These are phyloP conservation scores for Petrocephalus sullivani DNA, from an alignment of 2,797 vertebrate genomes.

Conservation along the genomic window DNA sequence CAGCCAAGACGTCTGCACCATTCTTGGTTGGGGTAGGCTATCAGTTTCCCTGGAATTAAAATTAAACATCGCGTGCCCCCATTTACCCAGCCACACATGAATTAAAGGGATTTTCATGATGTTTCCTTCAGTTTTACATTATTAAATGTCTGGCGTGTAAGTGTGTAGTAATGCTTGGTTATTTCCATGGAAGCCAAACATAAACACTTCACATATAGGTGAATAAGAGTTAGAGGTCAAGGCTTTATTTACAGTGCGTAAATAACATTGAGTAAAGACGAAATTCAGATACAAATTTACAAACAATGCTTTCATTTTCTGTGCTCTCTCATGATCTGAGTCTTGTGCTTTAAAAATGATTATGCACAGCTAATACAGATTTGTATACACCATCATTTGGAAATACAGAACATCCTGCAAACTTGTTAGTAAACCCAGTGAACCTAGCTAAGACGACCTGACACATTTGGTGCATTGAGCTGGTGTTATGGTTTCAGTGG, in stretches of 20 bases:
- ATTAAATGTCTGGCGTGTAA: neutral
- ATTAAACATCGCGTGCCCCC: neutral
- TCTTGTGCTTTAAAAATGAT: neutral
- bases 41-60: neutral
- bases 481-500: too few species aligned
- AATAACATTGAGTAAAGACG: neutral
- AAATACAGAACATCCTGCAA: neutral
- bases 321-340: neutral
- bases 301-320: neutral
- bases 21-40: neutral
- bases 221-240: neutral
- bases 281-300: neutral
- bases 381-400: neutral
- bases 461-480: too few species aligned
- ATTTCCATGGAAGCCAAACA: neutral
- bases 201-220: neutral
- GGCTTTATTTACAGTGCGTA: neutral
- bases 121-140: neutral
- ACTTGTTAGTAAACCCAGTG: neutral
- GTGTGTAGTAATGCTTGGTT: neutral
- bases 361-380: neutral
- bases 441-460: neutral
- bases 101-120: neutral
- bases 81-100: neutral
- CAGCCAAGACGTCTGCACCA: neutral